Base-by-base conservation (phyloP, 2,888 invertebrate species). In the Eupithecia exiguata region DNA sequence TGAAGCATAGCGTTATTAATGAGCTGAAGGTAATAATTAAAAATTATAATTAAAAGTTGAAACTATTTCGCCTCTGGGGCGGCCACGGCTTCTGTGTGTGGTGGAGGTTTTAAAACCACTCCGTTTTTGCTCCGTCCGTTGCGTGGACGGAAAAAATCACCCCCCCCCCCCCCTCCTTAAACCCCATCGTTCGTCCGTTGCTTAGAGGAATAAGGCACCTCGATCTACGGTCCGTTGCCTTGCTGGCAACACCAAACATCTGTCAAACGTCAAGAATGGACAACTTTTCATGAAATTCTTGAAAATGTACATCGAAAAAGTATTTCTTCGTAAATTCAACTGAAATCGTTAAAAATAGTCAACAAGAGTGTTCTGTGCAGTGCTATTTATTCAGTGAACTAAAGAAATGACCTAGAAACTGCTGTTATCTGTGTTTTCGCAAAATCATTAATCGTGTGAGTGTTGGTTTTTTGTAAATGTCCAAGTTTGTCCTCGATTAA, bases 191-290 rank as follows among this genome's bases (percentile, higher is more conserved):
- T n/a, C n/a, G n/a, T n/a, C n/a, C n/a, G n/a, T n/a, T n/a, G n/a
- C n/a, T n/a, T n/a, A n/a, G n/a, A n/a, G n/a, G n/a, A n/a, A n/a
- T n/a, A n/a, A n/a, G n/a, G n/a, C n/a, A n/a, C n/a, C n/a, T n/a
- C n/a, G n/a, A n/a, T n/a, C n/a, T n/a, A n/a, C n/a, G n/a, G n/a
- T n/a, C n/a, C 30, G 4, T 14, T 14, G 12, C 40, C 12, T 40
- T 49, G 21, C 70, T 75, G 68, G 80, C 77, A 83, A 80, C 78
- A 80, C 74, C 58, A 69, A 71, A 73, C 69, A 35, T 43, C 74
- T 68, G 79, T 78, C 78, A 84, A 71, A 89, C 75, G 90, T 91
- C 91, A 91, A 91, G 89, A 89, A 89, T 88, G 87, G 84, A 80
- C 79, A 84, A 84, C 83, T 84, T 86, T 86, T 84, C 82, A 82